A percentile compares a stretch with the other conserved stretches of the same genome.
These are phyloP conservation scores for Lasioglossum malachurum DNA, from an alignment of 2,888 invertebrate genomes.

Conservation along the genomic window DNA sequence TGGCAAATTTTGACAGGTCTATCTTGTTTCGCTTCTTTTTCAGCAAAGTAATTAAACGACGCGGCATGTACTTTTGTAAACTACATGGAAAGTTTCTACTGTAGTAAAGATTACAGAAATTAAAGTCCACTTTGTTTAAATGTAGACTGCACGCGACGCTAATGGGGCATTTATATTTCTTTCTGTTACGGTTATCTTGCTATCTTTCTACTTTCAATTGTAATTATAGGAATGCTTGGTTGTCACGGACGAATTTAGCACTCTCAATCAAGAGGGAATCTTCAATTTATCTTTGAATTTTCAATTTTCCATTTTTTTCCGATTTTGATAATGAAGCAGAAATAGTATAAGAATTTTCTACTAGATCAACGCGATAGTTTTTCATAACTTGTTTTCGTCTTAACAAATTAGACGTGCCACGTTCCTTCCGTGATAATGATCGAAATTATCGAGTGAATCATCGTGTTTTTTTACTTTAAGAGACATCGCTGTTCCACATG, in stretches of 20 bases:
- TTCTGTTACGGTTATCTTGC: not conserved
- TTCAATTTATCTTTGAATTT: not conserved
- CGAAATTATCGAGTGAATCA: not conserved
- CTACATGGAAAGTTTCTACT: not conserved
- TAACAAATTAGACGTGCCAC: not conserved
- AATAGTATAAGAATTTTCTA: not conserved
- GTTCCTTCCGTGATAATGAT: not conserved
- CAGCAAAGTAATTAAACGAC: not conserved
- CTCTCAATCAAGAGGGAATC: not conserved
- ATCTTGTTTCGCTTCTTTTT: not conserved
- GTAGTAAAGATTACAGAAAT: not conserved
- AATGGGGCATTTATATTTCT: conserved; percentile 1
- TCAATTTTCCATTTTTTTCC: not conserved
- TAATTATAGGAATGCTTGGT: not conserved
- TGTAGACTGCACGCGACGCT: not conserved
- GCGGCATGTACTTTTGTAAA: not conserved
- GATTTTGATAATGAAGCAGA: not conserved
- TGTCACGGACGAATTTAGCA: not conserved
- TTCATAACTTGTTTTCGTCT: not conserved
- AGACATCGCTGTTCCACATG: not conserved
- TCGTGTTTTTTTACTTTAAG: not conserved
- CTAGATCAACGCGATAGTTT: not conserved
- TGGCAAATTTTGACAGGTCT: not conserved
- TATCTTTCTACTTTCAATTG: not conserved
- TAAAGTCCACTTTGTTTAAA: conserved; percentile 8